Conservation (phyloP, 2,113 vertebrate genomes). For the Chloroceryle aenea region DNA sequence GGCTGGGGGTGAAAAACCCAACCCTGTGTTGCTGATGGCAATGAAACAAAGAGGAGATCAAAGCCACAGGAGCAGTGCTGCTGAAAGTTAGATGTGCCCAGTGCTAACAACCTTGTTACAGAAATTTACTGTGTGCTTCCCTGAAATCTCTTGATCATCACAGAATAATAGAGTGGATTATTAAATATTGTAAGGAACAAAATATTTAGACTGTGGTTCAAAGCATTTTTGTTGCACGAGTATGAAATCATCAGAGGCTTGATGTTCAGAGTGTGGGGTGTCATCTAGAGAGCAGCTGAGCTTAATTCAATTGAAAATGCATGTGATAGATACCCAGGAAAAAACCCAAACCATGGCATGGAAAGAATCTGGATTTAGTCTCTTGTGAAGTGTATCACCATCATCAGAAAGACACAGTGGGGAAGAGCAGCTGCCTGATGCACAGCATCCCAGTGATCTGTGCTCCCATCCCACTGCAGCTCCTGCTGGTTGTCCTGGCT, state of each 20-base stretch:
- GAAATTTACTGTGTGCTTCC: background rate
- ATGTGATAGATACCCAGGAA: background rate
- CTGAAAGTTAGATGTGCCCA: background rate
- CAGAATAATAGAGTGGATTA: background rate
- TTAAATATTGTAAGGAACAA: conserved; percentile 59
- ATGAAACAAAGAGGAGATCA: background rate
- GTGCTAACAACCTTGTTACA: background rate
- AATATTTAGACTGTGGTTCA: conserved; percentile 39
- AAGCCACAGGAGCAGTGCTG: background rate
- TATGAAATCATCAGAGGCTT: background rate
- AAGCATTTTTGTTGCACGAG: background rate
- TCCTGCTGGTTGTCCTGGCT: background rate
- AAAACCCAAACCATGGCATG: background rate
- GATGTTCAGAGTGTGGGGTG: background rate
- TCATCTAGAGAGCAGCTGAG: background rate
- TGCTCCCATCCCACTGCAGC: too few species aligned
- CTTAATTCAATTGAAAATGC: accelerated
- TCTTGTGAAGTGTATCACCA: too few species aligned
- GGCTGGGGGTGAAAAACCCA: background rate
- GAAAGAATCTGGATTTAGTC: background rate
- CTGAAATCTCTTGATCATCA: conserved; percentile 7
- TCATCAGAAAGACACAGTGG: accelerated
- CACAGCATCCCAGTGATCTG: background rate
- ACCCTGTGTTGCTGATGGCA: background rate
- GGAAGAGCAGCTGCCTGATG: background rate